Base-by-base conservation (phyloP, 2,888 invertebrate species). In the Geotrupes spiniger region DNA sequence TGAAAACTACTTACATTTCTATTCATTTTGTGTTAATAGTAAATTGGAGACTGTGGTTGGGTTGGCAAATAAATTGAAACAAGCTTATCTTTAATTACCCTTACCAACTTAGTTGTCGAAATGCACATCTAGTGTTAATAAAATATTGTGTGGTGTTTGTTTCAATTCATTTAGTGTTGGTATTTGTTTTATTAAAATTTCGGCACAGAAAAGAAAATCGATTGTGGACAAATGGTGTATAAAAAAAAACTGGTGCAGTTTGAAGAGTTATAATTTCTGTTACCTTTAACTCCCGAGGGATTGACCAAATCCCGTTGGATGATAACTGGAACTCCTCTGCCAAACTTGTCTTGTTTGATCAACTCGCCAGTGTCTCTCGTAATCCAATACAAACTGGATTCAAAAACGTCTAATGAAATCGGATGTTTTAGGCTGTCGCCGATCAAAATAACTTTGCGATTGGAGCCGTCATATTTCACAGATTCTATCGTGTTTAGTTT, bases 311-410 rank as follows among this genome's bases (percentile, higher is more conserved):
- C 88, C 61, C 84, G 85, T 52, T 91, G 86, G 14, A 98, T 78
- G 1, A 84, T 77, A 37, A 89, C 87, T 29, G 92, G 89, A 53
- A 95, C 91, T 8, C 96, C 96, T 40, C 95, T 78, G 0, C 98
- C 98, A 74, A 98, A 98, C 76, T 99, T 99, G 72, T 99, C 96
- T 71, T 95, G 94, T 15, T 83, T 81, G 39, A 91, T 78, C 4
- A 98, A 76, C 64, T 93, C 92, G 1, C 95, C 95, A 0, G 87
- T 84, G 62, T 91, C 89, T 46, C 87, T 80, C 0, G 95, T 92
- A n/a, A 92, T 82, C 96, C 95, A 98, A 74, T 87, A 98, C 59
- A 98, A 69, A 51, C 85, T 83, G 17, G 89, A 92, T 74, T 96
- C 97, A 73, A 98, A 98, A 10, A 98, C 87, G 70, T 98, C 98